Base-by-base conservation (phyloP, 2,888 invertebrate species). In the Chaitophorus viminalis region DNA sequence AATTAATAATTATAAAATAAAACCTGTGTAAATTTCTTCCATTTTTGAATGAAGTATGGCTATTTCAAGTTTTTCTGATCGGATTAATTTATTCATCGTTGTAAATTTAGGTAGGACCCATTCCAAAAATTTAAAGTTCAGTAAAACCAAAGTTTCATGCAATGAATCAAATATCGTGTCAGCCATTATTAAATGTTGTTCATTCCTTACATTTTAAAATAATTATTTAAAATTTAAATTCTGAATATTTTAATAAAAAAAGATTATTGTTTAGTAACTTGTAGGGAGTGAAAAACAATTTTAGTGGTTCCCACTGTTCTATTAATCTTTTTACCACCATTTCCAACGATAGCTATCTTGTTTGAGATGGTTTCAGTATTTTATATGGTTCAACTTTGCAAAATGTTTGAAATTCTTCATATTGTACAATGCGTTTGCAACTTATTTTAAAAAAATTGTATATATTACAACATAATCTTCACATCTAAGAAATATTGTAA, bases 21-120 rank as follows among this genome's bases (percentile, higher is more conserved):
- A 17, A 46, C 75, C 39, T 75, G 36, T 46, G 39, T 75, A 75
- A 8, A 46, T 39, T 75, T 39, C 75, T 46, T 75, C 46, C 75
- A 75, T 75, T 75, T 75, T 75, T 25, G 39, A 39, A 75, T 75
- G 75, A 21, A 75, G 39, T 39, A 39, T 25, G n/a, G 75, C 39
- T 75, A 75, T 39, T 39, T 25, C 39, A 39, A 25, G 11, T 75
- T 75, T 75, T 75, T 75, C 75, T 25, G 21, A 25, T 75, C 39
- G 75, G n/a, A 75, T 39, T 39, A 75, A 46, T 39, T 75, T 75
- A 39, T 75, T 75, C 39, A 75, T 8, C 25, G 25, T 75, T 25
- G 46, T 46, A n/a, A 75, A 75, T 46, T 75, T 75, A 36, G 75
- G 75, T 75, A 75, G n/a, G 21, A 75, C 46, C 75, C 75, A 75